Conservation (phyloP, 2,797 vertebrate genomes). For the Alectoris magna region DNA sequence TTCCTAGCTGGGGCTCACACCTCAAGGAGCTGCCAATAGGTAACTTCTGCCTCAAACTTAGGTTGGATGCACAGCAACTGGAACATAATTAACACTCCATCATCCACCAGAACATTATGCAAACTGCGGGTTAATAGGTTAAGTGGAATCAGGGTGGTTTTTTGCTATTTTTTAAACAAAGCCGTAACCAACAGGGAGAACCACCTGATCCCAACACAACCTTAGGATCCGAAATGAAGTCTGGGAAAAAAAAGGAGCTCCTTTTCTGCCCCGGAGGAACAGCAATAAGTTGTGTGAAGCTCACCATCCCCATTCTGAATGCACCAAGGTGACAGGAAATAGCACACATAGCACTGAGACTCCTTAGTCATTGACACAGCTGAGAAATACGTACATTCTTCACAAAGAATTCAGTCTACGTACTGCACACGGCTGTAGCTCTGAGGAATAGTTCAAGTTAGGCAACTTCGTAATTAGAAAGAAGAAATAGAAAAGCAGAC, state of each 20-base stretch:
- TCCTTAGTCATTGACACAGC: background rate
- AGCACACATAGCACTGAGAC: background rate
- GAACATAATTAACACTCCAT: background rate
- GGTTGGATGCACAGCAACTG: background rate
- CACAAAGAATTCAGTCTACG: background rate
- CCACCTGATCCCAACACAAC: background rate
- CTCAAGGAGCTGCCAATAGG: background rate
- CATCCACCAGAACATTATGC: constrained; percentile 31
- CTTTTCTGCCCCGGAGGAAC: background rate
- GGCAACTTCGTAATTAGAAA: constrained; percentile 25
- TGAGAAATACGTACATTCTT: background rate
- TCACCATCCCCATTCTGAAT: background rate
- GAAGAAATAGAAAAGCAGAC: constrained; percentile 23
- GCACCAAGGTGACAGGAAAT: background rate
- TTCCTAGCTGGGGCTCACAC: background rate
- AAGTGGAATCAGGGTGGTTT: background rate
- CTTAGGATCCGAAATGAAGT: background rate
- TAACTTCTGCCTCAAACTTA: constrained; percentile 6
- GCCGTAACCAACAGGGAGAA: background rate
- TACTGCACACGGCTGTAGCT: background rate
- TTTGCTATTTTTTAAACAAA: background rate
- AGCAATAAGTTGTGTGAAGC: rapidly evolving
- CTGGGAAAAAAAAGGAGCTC: rapidly evolving
- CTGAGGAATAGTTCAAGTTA: background rate
- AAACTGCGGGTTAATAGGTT: constrained; percentile 30